Percentiles rank a stretch among this genome's conserved stretches.
Evolutionary conservation across 2,888 invertebrate genomes (phyloP).

Genomic region (Dicycla oo): DNA sequence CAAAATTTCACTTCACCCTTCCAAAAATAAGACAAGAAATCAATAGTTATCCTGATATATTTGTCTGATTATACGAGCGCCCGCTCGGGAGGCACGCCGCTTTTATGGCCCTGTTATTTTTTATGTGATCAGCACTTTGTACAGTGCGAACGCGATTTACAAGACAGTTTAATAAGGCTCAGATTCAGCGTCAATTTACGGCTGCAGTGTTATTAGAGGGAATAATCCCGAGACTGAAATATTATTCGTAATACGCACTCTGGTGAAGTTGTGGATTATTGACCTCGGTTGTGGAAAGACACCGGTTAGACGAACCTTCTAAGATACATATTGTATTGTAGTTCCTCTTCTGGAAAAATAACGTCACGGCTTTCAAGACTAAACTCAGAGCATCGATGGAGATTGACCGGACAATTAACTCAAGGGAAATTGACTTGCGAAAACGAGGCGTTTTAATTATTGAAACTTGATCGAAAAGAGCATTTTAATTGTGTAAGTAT

Average conservation of each 20-base stretch:
- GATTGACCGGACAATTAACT: neutral
- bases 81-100: constrained; percentile 67
- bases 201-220: constrained; percentile 54
- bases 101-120: constrained; percentile 84
- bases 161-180: constrained; percentile 74
- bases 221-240: constrained; percentile 60
- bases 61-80: constrained; percentile 68
- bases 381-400: neutral
- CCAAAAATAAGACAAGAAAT: constrained; percentile 62
- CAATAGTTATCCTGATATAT: constrained; percentile 67
- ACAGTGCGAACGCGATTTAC: constrained; percentile 72
- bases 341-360: neutral
- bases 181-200: constrained; percentile 67
- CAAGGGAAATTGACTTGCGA: neutral
- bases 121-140: constrained; percentile 81
- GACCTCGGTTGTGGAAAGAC: constrained; percentile 8
- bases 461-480: neutral
- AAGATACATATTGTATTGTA: constrained; percentile 21
- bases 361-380: neutral
- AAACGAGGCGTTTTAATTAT: neutral
- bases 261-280: constrained; percentile 18
- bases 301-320: constrained; percentile 6
- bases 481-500: neutral
- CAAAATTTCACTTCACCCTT: constrained; percentile 52
- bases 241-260: constrained; percentile 59